These are phyloP conservation scores for Galeruca laticollis DNA, from an alignment of 2,888 invertebrate species.

Conservation along the genomic window DNA sequence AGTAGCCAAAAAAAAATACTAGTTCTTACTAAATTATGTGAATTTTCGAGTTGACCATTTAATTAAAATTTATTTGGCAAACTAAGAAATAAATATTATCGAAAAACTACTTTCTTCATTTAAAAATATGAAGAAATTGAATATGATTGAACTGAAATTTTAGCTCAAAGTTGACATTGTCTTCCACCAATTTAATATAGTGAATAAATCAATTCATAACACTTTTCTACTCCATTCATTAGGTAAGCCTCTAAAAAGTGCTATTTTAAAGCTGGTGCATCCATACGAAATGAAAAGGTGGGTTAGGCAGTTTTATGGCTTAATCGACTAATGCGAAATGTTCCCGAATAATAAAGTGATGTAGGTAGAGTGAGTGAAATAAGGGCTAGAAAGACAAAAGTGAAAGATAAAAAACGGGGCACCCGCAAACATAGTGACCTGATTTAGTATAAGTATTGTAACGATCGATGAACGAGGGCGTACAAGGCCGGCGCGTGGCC, in stretches of 20 bases:
- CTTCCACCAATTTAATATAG: not conserved
- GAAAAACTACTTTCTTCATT: too few species aligned
- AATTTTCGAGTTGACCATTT: too few species aligned
- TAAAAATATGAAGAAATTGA: too few species aligned
- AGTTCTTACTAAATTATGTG: too few species aligned
- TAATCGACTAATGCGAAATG: slow-evolving; percentile 31
- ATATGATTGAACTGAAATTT: too few species aligned
- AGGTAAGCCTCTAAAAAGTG: slow-evolving; percentile 1
- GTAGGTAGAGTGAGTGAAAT: slow-evolving; percentile 15
- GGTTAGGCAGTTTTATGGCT: slow-evolving; percentile 30
- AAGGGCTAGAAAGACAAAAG: slow-evolving; percentile 32
- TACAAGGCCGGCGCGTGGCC: slow-evolving; percentile 67
- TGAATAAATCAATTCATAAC: not conserved
- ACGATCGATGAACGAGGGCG: slow-evolving; percentile 65
- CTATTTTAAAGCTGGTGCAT: not conserved
- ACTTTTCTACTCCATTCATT: not conserved
- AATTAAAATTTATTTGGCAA: too few species aligned
- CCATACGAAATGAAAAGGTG: slow-evolving; percentile 8
- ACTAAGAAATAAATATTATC: too few species aligned
- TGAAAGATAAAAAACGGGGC: slow-evolving; percentile 59
- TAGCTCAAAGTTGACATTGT: not conserved
- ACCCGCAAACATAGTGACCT: slow-evolving; percentile 68
- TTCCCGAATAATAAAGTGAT: slow-evolving; percentile 18
- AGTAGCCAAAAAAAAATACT: too few species aligned
- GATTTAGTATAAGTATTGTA: slow-evolving; percentile 62